Evolutionary conservation across 2,888 invertebrate genomes (phyloP).

Genomic region (Mesorhabditis spiculigera): DNA sequence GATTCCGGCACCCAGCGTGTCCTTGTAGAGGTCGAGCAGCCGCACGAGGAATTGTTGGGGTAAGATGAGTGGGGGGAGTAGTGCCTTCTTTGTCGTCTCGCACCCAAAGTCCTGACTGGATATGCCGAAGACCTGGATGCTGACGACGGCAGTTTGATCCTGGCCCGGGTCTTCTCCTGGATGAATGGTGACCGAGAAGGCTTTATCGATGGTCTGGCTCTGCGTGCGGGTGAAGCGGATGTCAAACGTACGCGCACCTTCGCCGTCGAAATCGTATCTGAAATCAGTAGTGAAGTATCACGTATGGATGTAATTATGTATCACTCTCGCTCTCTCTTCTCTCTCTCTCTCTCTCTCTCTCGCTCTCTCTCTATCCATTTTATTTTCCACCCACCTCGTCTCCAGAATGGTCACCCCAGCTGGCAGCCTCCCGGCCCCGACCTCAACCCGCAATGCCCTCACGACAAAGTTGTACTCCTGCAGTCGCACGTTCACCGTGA

Average conservation of each 20-base stretch:
- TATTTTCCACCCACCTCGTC: too few species aligned
- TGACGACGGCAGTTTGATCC: background rate
- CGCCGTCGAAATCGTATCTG: background rate
- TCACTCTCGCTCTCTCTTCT: too few species aligned
- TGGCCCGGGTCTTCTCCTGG: too few species aligned
- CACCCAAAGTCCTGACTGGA: constrained; percentile 13
- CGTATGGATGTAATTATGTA: too few species aligned
- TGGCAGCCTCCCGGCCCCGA: constrained; percentile 20
- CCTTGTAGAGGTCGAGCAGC: constrained; percentile 5
- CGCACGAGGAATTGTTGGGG: constrained; percentile 11
- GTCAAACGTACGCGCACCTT: background rate
- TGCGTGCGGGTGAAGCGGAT: background rate
- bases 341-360: too few species aligned
- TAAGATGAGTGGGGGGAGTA: constrained; percentile 10
- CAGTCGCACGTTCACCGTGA: constrained; percentile 16
- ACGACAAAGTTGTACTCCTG: constrained; percentile 24
- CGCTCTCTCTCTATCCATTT: too few species aligned
- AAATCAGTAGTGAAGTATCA: too few species aligned
- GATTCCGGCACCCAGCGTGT: background rate
- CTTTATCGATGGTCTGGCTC: background rate
- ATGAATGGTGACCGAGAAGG: too few species aligned
- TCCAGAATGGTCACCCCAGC: constrained; percentile 7
- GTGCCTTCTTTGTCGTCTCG: constrained; percentile 7
- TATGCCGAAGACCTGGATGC: constrained; percentile 13
- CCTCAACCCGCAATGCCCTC: constrained; percentile 26